A percentile compares a stretch with the other conserved stretches of the same genome.
Evolutionary conservation across 2,797 vertebrate genomes (phyloP).

Genomic region (Anolis apletophallus): DNA sequence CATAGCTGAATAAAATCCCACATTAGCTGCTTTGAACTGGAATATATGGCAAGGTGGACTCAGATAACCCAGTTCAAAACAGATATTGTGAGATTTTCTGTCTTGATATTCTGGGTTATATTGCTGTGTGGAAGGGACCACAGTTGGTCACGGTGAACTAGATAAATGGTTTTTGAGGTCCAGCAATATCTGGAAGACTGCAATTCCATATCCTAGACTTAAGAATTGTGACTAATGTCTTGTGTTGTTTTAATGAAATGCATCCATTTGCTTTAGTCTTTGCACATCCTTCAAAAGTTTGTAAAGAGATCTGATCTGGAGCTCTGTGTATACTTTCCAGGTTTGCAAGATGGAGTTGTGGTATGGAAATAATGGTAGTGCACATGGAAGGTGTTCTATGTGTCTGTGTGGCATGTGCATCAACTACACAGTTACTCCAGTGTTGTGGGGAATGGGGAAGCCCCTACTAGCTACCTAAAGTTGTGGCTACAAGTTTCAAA

Average conservation of each 20-base stretch:
- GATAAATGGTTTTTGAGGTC: neutral
- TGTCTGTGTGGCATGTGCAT: neutral
- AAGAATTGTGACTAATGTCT: neutral
- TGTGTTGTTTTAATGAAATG: neutral
- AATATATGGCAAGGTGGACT: no score
- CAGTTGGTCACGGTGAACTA: neutral
- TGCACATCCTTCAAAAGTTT: no score
- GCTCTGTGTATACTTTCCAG: neutral
- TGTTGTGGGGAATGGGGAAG: neutral
- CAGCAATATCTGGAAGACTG: neutral
- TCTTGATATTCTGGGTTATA: no score
- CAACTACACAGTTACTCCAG: neutral
- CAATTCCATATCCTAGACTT: neutral
- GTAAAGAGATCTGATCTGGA: neutral
- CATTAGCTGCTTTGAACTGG: no score
- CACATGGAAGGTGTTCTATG: neutral
- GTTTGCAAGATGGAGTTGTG: neutral
- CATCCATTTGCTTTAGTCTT: neutral
- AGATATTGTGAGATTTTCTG: no score
- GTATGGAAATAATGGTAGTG: no score
- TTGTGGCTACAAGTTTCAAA: no score
- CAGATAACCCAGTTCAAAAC: no score
- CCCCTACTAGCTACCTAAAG: neutral
- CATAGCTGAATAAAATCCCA: no score
- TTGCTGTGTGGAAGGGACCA: neutral